Conservation (phyloP, 2,888 invertebrate genomes). For the Branchellion lobata region DNA sequence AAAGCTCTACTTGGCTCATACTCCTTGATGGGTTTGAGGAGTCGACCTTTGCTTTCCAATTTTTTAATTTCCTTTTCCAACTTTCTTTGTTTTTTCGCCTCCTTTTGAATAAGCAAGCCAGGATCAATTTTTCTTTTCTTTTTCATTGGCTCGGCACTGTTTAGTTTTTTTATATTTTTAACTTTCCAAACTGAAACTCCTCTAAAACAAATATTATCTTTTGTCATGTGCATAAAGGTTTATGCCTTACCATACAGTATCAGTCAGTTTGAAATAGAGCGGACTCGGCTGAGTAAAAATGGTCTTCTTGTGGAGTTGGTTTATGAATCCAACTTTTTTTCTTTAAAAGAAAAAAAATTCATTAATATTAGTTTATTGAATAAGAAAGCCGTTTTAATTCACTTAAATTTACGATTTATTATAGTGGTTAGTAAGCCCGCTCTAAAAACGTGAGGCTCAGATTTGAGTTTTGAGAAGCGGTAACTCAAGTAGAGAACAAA, state of each 20-base stretch:
- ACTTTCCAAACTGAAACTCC: too few species aligned
- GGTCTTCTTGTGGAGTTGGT: not conserved
- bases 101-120: constrained; percentile 74
- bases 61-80: constrained; percentile 82
- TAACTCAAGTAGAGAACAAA: too few species aligned
- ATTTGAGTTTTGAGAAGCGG: too few species aligned
- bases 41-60: constrained; percentile 76
- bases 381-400: too few species aligned
- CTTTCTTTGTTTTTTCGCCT: constrained; percentile 78
- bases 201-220: too few species aligned
- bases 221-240: not conserved
- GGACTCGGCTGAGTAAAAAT: constrained; percentile 4
- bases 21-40: constrained; percentile 87
- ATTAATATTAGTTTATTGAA: too few species aligned
- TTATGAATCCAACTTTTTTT: too few species aligned
- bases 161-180: not conserved
- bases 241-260: not conserved
- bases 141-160: constrained; percentile 76
- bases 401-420: too few species aligned
- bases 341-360: too few species aligned
- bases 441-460: too few species aligned
- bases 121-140: constrained; percentile 86
- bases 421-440: too few species aligned
- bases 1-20: constrained; percentile 69
- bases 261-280: constrained; percentile 36